Evolutionary conservation across 1,140 invertebrate species (phyloP), one percentile per base, ranked within the genome.

Genomic region (Sycobia sp.): DNA sequence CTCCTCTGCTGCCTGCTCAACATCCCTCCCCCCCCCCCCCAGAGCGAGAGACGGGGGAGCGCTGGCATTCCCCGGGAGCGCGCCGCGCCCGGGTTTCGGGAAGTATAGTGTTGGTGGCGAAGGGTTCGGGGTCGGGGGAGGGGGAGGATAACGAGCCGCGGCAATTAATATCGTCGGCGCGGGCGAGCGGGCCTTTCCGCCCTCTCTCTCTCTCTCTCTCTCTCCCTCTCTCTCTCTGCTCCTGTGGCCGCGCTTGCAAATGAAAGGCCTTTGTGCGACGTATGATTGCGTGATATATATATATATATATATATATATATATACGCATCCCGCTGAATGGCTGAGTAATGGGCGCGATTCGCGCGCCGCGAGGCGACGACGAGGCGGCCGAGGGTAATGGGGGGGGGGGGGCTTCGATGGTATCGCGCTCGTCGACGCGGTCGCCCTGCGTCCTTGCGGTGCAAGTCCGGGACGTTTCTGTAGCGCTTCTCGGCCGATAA

Each of bases 181-280:
- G 80, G n/a, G n/a, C n/a, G n/a, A n/a, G n/a, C n/a, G n/a, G n/a
- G n/a, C n/a, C n/a, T n/a, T n/a, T n/a, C n/a, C 65, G 58, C 66
- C 62, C 62, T 59, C 60, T 54, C 57, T 63, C 54, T 39, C 65
- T 71, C 61, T 65, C 69, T 61, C 71, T 66, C 67, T 62, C 67
- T 65, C 14, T 55, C 67, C 62, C 9, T 41, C 32, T 53, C 32
- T 49, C 49, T 55, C 58, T 57, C n/a, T n/a, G n/a, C n/a, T n/a
- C n/a, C n/a, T n/a, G n/a, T n/a, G n/a, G 80, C 76, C 79, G 80
- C 78, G 77, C 80, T 81, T 81, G 80, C 80, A 82, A 82, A 81
- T 82, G 80, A 82, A 82, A 81, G 80, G 78, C 76, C 79, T 82
- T 82, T 82, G 80, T 82, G n/a, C n/a, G 80, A 82, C 80, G 80